phyloP scores from a whole-genome alignment of 2,797 vertebrate genomes.

The Avahi laniger region DNA sequence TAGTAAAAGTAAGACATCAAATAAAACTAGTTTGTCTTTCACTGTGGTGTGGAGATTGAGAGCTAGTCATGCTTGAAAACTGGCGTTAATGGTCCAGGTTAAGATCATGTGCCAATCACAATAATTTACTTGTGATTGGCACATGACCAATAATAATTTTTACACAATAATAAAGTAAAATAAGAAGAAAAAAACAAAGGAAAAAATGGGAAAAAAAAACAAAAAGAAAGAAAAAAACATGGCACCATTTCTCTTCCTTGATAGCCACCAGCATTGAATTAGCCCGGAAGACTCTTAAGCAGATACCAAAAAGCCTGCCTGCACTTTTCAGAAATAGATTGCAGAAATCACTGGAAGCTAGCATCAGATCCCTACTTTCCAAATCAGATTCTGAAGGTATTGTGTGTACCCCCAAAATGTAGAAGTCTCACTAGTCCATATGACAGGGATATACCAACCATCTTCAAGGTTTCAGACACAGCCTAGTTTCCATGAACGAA shows the following conservation, averaged over 20 bases:
- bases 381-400: background rate
- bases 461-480: background rate
- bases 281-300: background rate
- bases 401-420: background rate
- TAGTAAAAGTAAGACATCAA: slow-evolving; percentile 59
- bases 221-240: background rate
- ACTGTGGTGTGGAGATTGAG: background rate
- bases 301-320: background rate
- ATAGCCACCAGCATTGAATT: background rate
- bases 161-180: background rate
- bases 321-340: background rate
- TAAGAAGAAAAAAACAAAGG: background rate
- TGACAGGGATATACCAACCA: background rate
- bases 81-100: background rate
- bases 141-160: background rate
- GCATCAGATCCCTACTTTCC: background rate
- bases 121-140: background rate
- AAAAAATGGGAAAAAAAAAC: background rate
- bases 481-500: background rate
- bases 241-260: background rate
- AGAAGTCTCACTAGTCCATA: background rate
- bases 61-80: slow-evolving; percentile 11
- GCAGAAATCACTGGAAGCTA: slow-evolving; percentile 1
- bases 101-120: slow-evolving; percentile 4
- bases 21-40: slow-evolving; percentile 46